Percentiles rank a stretch among this genome's conserved stretches.
phyloP scores from a whole-genome alignment of 2,888 invertebrate species.

The Phasia obesa region DNA sequence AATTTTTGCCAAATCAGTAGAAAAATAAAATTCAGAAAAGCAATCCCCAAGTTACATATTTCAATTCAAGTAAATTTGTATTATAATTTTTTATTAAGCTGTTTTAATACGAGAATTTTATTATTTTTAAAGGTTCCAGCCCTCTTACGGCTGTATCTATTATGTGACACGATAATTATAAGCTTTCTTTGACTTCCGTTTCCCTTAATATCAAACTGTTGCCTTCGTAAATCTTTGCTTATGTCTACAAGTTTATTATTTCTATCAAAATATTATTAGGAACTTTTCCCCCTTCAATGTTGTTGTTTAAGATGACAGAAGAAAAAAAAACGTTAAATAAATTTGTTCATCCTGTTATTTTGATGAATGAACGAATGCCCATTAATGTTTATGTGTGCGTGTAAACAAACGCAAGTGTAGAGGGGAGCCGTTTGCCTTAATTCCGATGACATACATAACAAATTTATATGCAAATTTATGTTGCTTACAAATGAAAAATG shows the following conservation, averaged over 20 bases:
- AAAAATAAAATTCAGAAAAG: constrained; percentile 24
- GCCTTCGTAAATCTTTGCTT: constrained; percentile 47
- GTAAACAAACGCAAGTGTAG: background rate
- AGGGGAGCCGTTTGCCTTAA: constrained; percentile 61
- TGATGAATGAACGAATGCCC: background rate
- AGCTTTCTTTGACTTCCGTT: constrained; percentile 37
- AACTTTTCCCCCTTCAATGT: background rate
- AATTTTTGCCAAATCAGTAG: constrained; percentile 37
- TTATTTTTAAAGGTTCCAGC: background rate
- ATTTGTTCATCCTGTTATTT: constrained; percentile 15
- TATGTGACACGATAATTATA: constrained; percentile 50
- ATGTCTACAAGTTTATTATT: constrained; percentile 50
- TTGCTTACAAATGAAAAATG: constrained; percentile 64
- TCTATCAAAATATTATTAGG: background rate
- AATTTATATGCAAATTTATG: constrained; percentile 80
- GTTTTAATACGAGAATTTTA: no score
- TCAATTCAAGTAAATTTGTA: constrained; percentile 41
- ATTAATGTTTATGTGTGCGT: background rate
- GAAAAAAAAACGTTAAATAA: constrained; percentile 10
- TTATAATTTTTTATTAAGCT: constrained; percentile 34
- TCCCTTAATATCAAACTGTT: constrained; percentile 24
- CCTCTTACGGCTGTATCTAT: background rate
- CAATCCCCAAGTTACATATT: constrained; percentile 40
- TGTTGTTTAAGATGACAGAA: background rate
- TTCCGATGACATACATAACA: constrained; percentile 79